Evolutionary conservation across 2,113 vertebrate species (phyloP), one percentile per base, ranked within the genome.

Genomic region (Podarcis muralis): DNA sequence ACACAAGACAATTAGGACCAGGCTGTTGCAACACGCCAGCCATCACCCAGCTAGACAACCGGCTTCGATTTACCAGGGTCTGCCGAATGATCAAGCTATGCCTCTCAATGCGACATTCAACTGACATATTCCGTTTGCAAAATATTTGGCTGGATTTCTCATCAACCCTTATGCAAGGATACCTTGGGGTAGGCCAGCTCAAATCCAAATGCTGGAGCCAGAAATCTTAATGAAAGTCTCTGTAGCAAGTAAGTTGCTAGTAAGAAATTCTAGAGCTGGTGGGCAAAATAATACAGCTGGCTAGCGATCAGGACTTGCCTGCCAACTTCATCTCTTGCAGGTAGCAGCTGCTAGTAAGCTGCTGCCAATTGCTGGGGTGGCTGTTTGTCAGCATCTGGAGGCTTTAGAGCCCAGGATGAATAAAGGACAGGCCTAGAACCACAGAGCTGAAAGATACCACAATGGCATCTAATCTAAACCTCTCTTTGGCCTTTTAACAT

Each of bases 301-400:
- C 74, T 43, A 86, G 74, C 23, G 8, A 43, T 78, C 59, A 86
- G 27, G 27, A 66, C 5, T n/a, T 53, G 1, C 13, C 40, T n/a
- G 84, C 74, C 74, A 77, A 5, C 32, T 76, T 85, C 35, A 75
- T 85, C 48, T 85, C 53, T 53, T 62, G 32, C 71, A 86, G 74
- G 40, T 66, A 78, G 84, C 84, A 86, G 74, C 84, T 86, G 74
- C 72, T 76, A 72, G 32, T 76, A 76, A 59, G 76, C 53, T 62
- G 48, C 27, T 78, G 57, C 59, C 59, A 86, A 62, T 57, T 66
- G 75, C 35, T 30, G 7, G 35, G 25, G 12, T 59, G 62, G 84
- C 71, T 76, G 72, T 78, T 66, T 78, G 15, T 66, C 74, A 78
- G 27, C 37, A 86, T 37, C 62, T n/a, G 12, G 27, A 86, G 71